Base-by-base conservation (phyloP, 1,140 invertebrate species). In the Megalonaias nervosa region DNA sequence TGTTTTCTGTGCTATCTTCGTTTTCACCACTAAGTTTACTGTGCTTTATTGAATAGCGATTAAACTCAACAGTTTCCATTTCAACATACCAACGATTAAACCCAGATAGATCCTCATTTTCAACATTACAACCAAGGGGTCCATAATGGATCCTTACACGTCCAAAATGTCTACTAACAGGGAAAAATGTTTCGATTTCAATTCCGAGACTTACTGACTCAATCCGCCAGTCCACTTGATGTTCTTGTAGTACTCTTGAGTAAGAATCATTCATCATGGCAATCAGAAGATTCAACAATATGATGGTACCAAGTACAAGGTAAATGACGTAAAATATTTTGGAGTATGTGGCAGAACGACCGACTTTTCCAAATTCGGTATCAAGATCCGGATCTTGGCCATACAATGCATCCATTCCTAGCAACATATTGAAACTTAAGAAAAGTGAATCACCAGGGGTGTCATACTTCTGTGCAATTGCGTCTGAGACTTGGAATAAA, bases 201-300 rank as follows among this genome's bases (percentile, higher is more conserved):
- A 89, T 71, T 23, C 86, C 87, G 3, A 88, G 80, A 19, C 82
- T 77, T 15, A 89, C 82, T 9, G 86, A 84, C 62, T 88, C 85
- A n/a, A 88, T 81, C 16, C 86, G 71, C 88, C 88, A 89, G 17
- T 69, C 71, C 6, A 85, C 69, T 64, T 76, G 77, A 57, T 85
- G 81, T 26, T 80, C 68, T 15, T 74, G 57, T 31, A 84, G 61
- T 57, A 87, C 85, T 65, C 58, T 73, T 6, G 84, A 81, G 70
- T 89, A 89, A 14, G 88, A 89, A 71, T 89, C 88, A 71, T 88
- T 89, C 87, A 89, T 89, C 87, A 89, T 89, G 15, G 88, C 88
- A 67, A 89, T 89, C 0, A 89, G 83, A 13, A 89, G 80, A 75
- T 89, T 89, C 19, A 89, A 79, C 6, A 89, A 71, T 3, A 89